Percentiles rank a stretch among this genome's conserved stretches.
These are phyloP conservation scores for Stigmatopora nigra DNA, from an alignment of 2,113 vertebrate species.

Conservation along the genomic window DNA sequence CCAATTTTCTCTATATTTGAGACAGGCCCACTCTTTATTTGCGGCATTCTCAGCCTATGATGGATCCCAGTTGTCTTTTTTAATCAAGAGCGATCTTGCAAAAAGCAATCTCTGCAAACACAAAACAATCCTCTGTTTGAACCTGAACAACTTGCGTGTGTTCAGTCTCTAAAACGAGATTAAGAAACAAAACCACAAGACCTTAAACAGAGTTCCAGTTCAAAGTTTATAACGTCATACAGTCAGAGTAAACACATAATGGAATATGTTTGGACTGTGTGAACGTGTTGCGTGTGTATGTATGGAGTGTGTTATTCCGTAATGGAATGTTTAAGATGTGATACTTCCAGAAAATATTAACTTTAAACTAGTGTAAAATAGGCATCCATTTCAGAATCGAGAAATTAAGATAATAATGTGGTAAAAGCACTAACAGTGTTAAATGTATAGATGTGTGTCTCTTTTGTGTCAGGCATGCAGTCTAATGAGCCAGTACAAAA, in stretches of 20 bases:
- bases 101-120: too few species aligned
- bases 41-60: too few species aligned
- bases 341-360: background rate
- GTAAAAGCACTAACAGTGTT: background rate
- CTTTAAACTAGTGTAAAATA: background rate
- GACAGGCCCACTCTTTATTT: too few species aligned
- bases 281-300: constrained; percentile 10
- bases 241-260: constrained; percentile 54
- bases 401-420: background rate
- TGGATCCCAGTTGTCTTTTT: too few species aligned
- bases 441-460: background rate
- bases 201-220: constrained; percentile 55
- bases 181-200: constrained; percentile 49
- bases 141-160: constrained; percentile 12
- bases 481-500: constrained; percentile 58
- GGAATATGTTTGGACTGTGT: constrained; percentile 29
- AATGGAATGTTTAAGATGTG: constrained; percentile 15
- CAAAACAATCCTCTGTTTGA: constrained; percentile 24
- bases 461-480: constrained; percentile 70
- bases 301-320: too few species aligned
- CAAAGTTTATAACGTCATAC: constrained; percentile 45
- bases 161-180: constrained; percentile 38
- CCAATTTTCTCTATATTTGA: too few species aligned
- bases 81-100: too few species aligned
- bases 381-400: background rate